Percentiles rank a stretch among this genome's conserved stretches.
phyloP scores from a whole-genome alignment of 2,888 invertebrate species.

The Onchidella celtica region DNA sequence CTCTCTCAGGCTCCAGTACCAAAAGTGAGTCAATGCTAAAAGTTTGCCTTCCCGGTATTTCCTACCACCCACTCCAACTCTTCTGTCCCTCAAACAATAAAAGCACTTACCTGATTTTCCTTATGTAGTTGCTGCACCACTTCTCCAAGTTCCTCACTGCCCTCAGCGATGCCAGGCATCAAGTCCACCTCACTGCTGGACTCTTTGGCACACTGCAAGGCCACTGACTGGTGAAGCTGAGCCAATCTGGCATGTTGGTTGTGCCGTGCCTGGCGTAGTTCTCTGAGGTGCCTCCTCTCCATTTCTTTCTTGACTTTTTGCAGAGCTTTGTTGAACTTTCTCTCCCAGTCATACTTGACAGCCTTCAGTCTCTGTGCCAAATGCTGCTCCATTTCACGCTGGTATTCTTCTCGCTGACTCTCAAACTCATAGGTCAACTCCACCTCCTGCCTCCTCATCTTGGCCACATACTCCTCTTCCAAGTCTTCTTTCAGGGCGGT shows the following conservation, averaged over 20 bases:
- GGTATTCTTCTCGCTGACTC: slow-evolving; percentile 58
- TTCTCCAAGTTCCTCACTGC: slow-evolving; percentile 43
- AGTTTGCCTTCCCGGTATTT: no score
- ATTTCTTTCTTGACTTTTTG: slow-evolving; percentile 66
- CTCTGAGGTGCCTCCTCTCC: slow-evolving; percentile 53
- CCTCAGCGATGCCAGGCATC: slow-evolving; percentile 25
- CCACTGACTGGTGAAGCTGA: not conserved
- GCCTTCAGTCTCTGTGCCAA: slow-evolving; percentile 62
- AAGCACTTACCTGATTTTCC: slow-evolving; percentile 70
- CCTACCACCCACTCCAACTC: no score
- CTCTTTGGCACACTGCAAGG: not conserved
- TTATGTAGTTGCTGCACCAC: slow-evolving; percentile 59
- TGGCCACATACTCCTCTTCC: slow-evolving; percentile 64
- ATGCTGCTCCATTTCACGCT: slow-evolving; percentile 62
- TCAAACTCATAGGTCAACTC: slow-evolving; percentile 62
- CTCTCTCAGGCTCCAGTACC: no score
- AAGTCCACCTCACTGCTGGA: slow-evolving; percentile 20
- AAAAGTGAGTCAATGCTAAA: no score
- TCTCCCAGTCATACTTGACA: slow-evolving; percentile 66
- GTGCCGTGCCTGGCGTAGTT: slow-evolving; percentile 47
- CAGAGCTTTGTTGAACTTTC: slow-evolving; percentile 71
- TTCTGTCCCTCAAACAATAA: no score
- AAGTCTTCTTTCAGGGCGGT: slow-evolving; percentile 67
- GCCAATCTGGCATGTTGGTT: not conserved
- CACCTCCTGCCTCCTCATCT: slow-evolving; percentile 61